Evolutionary conservation across 2,113 vertebrate genomes (phyloP), one percentile per base, ranked within the genome.

Genomic region (Vanacampus margaritifer): DNA sequence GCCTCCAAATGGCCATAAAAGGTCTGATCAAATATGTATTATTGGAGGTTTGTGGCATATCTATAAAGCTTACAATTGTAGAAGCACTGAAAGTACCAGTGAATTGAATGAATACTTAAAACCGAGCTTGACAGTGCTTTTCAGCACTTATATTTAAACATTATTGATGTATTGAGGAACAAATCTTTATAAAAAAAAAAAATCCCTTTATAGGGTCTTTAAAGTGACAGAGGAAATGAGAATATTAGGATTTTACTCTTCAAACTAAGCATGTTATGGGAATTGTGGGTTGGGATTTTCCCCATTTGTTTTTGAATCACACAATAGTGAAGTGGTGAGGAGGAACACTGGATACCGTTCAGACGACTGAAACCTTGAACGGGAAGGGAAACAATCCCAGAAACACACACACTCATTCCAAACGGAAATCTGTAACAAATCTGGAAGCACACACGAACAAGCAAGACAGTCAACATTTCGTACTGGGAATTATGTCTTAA

Each of bases 351-450:
- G 86, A 86, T 32, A 0, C 67, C 65, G 64, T 82, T 83, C 80
- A 83, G 67, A 84, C 64, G 26, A 65, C 69, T 71, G 64, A 45
- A 83, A 72, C 88, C 85, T 89, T 88, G 85, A 82, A 70, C 70
- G 16, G 58, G 82, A 72, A 71, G 39, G 80, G 36, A 76, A 66
- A 65, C 67, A 70, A 68, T 70, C 11, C 45, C 79, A 66, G 10
- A 69, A 65, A 74, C 26, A 24, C 23, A n/a, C 67, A 56, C 26
- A 70, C 62, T 56, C 50, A 63, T 45, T 32, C 28, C 28, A 10
- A 37, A 53, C 24, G 14, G 32, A 67, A 2, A 65, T 28, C 57
- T 19, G 19, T n/a, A 65, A 51, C 53, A 45, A 58, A 67, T 54
- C 71, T 0, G 36, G 13, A 68, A 19, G 16, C n/a, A 37, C 58